Conservation (phyloP, 2,888 invertebrate genomes). For the Eutolmus rufibarbis region DNA sequence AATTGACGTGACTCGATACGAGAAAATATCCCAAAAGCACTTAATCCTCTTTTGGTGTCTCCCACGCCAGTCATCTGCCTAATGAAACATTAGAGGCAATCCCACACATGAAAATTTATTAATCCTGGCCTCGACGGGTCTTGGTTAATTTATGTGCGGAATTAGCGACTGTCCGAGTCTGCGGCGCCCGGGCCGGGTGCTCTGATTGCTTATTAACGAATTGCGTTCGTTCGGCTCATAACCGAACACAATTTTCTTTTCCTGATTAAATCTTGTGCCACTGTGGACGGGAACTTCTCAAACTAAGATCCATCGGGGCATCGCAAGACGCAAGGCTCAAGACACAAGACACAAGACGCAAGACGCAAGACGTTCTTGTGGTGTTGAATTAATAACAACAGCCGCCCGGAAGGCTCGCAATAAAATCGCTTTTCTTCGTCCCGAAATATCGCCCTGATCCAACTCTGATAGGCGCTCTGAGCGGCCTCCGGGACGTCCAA, state of each 20-base stretch:
- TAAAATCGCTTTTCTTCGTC: background rate
- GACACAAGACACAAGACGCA: background rate
- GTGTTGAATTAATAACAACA: conserved; percentile 33
- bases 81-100: background rate
- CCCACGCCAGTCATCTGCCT: background rate
- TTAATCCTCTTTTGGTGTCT: background rate
- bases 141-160: background rate
- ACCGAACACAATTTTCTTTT: conserved; percentile 8
- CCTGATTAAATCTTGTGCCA: conserved; percentile 21
- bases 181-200: background rate
- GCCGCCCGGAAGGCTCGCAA: background rate
- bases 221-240: background rate
- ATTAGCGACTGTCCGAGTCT: background rate
- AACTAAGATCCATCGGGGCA: background rate
- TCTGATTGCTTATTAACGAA: conserved; percentile 31
- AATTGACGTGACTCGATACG: background rate
- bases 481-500: background rate
- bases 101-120: conserved; percentile 5
- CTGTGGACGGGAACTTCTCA: background rate
- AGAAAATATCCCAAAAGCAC: background rate
- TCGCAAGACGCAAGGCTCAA: background rate
- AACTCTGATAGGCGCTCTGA: background rate
- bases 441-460: background rate
- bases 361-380: background rate
- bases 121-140: background rate